Evolutionary conservation across 2,888 invertebrate genomes (phyloP).

Genomic region (Leptura quadrifasciata): DNA sequence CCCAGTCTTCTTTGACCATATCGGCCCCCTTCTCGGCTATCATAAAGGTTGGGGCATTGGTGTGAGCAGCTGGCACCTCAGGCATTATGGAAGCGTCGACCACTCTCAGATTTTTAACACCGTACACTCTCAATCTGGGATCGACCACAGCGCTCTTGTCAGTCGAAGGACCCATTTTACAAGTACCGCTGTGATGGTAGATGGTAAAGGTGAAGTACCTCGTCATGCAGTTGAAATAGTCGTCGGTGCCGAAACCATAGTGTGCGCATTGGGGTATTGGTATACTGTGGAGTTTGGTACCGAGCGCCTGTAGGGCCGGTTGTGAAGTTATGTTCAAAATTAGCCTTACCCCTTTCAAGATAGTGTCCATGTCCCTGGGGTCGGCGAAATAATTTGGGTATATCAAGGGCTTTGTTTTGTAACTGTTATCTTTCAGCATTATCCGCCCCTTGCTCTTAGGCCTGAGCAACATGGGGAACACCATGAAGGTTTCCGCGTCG

Average conservation of each 20-base stretch:
- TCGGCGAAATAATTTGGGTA: slow-evolving; percentile 79
- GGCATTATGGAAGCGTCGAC: slow-evolving; percentile 90
- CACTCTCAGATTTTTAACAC: slow-evolving; percentile 81
- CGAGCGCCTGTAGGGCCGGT: slow-evolving; percentile 77
- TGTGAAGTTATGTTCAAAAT: slow-evolving; percentile 78
- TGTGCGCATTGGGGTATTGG: slow-evolving; percentile 79
- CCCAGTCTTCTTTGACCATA: slow-evolving; percentile 79
- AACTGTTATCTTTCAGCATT: slow-evolving; percentile 76
- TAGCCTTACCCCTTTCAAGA: slow-evolving; percentile 80
- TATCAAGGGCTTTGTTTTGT: slow-evolving; percentile 77
- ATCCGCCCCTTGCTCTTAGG: slow-evolving; percentile 79
- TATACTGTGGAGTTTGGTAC: slow-evolving; percentile 77
- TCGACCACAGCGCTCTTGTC: slow-evolving; percentile 81
- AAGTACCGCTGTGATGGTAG: slow-evolving; percentile 82
- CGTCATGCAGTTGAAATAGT: slow-evolving; percentile 82
- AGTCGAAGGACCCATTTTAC: slow-evolving; percentile 79
- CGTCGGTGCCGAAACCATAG: slow-evolving; percentile 79
- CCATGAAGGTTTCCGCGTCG: slow-evolving; percentile 72
- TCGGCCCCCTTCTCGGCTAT: slow-evolving; percentile 88
- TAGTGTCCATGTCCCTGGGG: slow-evolving; percentile 78
- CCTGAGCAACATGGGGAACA: slow-evolving; percentile 76
- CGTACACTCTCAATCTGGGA: slow-evolving; percentile 79
- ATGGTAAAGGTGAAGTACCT: slow-evolving; percentile 82
- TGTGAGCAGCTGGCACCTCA: slow-evolving; percentile 84
- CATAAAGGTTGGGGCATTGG: slow-evolving; percentile 87